phyloP scores from a whole-genome alignment of 2,888 invertebrate species.

The Digitonthophagus gazella region DNA sequence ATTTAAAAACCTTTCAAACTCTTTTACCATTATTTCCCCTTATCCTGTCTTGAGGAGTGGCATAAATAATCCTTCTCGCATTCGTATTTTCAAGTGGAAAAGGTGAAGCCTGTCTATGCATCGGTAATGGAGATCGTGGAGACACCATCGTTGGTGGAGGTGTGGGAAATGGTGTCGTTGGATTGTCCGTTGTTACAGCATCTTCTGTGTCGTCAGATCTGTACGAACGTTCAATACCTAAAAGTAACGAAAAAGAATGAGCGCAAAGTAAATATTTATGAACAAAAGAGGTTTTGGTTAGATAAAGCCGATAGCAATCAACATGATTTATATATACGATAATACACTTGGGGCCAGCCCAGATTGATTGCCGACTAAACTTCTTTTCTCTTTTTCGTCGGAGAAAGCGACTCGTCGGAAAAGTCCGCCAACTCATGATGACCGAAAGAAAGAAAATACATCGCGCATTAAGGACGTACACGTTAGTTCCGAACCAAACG shows the following conservation, averaged over 20 bases:
- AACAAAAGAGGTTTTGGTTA: neutral
- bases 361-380: slow-evolving; percentile 8
- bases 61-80: slow-evolving; percentile 57
- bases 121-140: slow-evolving; percentile 59
- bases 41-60: slow-evolving; percentile 50
- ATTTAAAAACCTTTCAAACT: neutral
- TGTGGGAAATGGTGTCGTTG: slow-evolving; percentile 57
- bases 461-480: neutral
- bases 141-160: slow-evolving; percentile 55
- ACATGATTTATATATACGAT: slow-evolving; percentile 28
- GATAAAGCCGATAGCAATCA: slow-evolving; percentile 25
- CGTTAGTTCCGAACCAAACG: neutral
- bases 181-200: slow-evolving; percentile 57
- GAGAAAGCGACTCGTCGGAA: slow-evolving; percentile 8
- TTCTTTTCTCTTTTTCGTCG: neutral
- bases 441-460: slow-evolving; percentile 1
- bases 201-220: slow-evolving; percentile 72
- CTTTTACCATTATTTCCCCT: slow-evolving; percentile 48
- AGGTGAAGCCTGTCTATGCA: slow-evolving; percentile 66
- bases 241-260: slow-evolving; percentile 33
- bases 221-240: slow-evolving; percentile 70
- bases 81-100: slow-evolving; percentile 70
- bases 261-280: neutral
- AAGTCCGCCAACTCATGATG: slow-evolving; percentile 23
- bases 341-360: slow-evolving; percentile 21